Base-by-base conservation (phyloP, 1,140 invertebrate genomes). In the Zophobas morio region DNA sequence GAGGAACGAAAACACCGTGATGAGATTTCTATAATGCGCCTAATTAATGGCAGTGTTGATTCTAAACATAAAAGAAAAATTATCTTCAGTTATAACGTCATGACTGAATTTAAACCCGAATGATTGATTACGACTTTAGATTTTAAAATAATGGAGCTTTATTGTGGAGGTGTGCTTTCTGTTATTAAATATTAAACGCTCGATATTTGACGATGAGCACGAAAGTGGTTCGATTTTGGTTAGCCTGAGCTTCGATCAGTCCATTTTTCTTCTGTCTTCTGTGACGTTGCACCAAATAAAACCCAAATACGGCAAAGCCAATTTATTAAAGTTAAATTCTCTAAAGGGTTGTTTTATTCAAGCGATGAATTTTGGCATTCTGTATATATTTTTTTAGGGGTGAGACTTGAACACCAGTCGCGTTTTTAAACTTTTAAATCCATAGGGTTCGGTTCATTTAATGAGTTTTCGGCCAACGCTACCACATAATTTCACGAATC, bases 381-480 rank as follows among this genome's bases (percentile, higher is more conserved):
- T 57, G 54, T 57, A 57, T 57, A 63, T 63, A 63, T 63, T 63
- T 63, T 37, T 63, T 63, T 63, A 51, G 57, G 35, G 57, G 57
- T 37, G 35, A 57, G 54, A 63, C 57, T 39, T 63, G 57, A 40
- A 63, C 57, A 63, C 40, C 60, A 66, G 60, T 66, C 39, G 60
- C 60, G 39, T 66, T 66, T 66, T 66, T 66, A 66, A 46, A 66
- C 39, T 66, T 66, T 66, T 66, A 66, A 66, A 66, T 66, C 60
- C 60, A 66, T 66, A 40, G 60, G 60, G 60, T 46, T 66, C 60
- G 60, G 60, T 66, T 66, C 39, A 42, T 66, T 66, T 66, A 66
- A 66, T 66, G 60, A 66, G 60, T 66, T 66, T 66, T 66, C 39
- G 60, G 56, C 6, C 60, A 42, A 42, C 60, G 60, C 37, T n/a